phyloP scores from a whole-genome alignment of 2,113 vertebrate species.

The Poeciliopsis prolifica region DNA sequence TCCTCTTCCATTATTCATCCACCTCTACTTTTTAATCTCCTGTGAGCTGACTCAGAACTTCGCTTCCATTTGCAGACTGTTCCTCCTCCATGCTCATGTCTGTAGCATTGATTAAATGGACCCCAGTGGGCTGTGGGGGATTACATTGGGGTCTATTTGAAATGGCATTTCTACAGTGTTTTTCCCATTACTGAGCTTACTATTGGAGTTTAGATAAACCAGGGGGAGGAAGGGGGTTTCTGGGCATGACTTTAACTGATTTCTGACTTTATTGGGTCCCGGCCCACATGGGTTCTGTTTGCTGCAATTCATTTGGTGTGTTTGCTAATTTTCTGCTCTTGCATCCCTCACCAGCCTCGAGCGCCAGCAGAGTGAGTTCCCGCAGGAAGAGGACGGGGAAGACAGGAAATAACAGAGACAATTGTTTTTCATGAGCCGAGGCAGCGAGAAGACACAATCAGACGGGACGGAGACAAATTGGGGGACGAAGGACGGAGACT shows the following conservation, averaged over 20 bases:
- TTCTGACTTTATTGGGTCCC: slow-evolving; percentile 60
- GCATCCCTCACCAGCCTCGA: slow-evolving; percentile 47
- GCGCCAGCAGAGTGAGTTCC: slow-evolving; percentile 48
- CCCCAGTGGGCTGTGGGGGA: slow-evolving; percentile 75
- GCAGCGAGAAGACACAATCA: slow-evolving; percentile 46
- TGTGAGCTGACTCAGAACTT: slow-evolving; percentile 83
- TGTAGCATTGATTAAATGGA: slow-evolving; percentile 82
- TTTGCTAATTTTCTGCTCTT: slow-evolving; percentile 58
- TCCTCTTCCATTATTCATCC: slow-evolving; percentile 83
- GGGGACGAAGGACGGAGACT: slow-evolving; percentile 38
- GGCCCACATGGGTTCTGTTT: slow-evolving; percentile 70
- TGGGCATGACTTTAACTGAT: slow-evolving; percentile 57
- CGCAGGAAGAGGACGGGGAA: slow-evolving; percentile 49
- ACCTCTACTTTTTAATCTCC: slow-evolving; percentile 83
- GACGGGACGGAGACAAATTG: slow-evolving; percentile 50
- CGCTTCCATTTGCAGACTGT: slow-evolving; percentile 80
- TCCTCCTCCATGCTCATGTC: slow-evolving; percentile 77
- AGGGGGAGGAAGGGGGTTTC: slow-evolving; percentile 4
- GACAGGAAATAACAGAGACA: slow-evolving; percentile 59
- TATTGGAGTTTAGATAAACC: slow-evolving; percentile 75
- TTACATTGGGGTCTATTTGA: slow-evolving; percentile 79
- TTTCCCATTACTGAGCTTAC: slow-evolving; percentile 74
- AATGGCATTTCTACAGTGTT: slow-evolving; percentile 75
- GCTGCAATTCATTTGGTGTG: slow-evolving; percentile 60
- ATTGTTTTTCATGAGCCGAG: slow-evolving; percentile 68